Evolutionary conservation across 2,888 invertebrate genomes (phyloP), one percentile per base, ranked within the genome.

Genomic region (Spisula solida): DNA sequence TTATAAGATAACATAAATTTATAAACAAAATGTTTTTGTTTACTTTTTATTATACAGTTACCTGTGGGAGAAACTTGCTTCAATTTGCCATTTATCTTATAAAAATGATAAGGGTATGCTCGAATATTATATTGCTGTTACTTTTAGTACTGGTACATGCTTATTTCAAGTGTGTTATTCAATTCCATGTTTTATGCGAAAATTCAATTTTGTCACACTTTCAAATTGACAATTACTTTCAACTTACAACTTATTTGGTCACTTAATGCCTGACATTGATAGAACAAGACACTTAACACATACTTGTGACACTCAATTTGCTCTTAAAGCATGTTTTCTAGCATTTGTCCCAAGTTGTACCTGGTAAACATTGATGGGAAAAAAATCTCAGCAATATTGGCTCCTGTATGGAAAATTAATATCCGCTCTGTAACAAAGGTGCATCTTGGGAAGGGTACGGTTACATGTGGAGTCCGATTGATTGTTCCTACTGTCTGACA

Each of bases 281-380:
- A 25, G n/a, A 66, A 66, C 25, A 66, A 25, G 60, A 66, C 60
- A 66, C 60, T 66, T 66, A 25, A n/a, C 25, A 66, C n/a, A 66
- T 66, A 66, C 60, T 66, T 66, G 60, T 66, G 60, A 66, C 60
- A 66, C n/a, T 66, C 25, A 25, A 66, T 25, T 66, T 66, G 60
- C 25, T 66, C 25, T 25, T 66, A 66, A 10, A 66, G n/a, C 60
- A 66, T 66, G 60, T 66, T n/a, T 66, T 66, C n/a, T 25, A 12
- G n/a, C n/a, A n/a, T 25, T 66, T n/a, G 60, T 25, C 25, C 60
- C 60, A 66, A n/a, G 60, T 10, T 25, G 60, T 66, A 66, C 60
- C 60, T 66, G 60, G 60, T 66, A 66, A 25, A 66, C 0, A 25
- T n/a, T 25, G 25, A 1, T n/a, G 25, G 60, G 60, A 66, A 66